phyloP scores from a whole-genome alignment of 2,113 vertebrate genomes.

The Crypturellus undulatus region DNA sequence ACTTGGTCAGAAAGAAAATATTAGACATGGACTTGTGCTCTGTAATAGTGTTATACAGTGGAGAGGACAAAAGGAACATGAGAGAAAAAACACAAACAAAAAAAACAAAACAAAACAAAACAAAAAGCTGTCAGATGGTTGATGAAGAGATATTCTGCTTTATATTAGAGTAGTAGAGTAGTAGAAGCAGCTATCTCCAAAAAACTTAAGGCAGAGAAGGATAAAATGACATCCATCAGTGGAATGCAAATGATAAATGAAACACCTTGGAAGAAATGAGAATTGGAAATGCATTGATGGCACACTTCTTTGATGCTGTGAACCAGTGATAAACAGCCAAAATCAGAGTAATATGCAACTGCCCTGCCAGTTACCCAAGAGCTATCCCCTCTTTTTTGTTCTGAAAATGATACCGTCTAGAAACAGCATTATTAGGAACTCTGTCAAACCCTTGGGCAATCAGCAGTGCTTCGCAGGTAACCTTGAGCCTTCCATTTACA shows the following conservation, averaged over 20 bases:
- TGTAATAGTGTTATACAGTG: not conserved
- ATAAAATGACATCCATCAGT: not conserved
- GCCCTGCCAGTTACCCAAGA: not conserved
- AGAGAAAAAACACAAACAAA: fast-evolving
- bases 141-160: not conserved
- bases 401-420: not conserved
- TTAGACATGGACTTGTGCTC: not conserved
- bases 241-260: not conserved
- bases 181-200: not conserved
- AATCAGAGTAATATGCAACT: not conserved
- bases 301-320: fast-evolving
- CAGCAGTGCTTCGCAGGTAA: not conserved
- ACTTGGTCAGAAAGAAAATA: not conserved
- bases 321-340: not conserved
- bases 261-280: not conserved
- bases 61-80: fast-evolving
- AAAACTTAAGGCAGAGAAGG: not conserved
- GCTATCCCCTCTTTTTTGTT: not conserved
- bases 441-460: not conserved
- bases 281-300: not conserved
- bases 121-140: not conserved
- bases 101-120: no score
- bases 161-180: not conserved
- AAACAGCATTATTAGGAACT: not conserved
- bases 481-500: not conserved